These are phyloP conservation scores for Chiroxiphia lanceolata DNA, from an alignment of 2,797 vertebrate species.

Conservation along the genomic window DNA sequence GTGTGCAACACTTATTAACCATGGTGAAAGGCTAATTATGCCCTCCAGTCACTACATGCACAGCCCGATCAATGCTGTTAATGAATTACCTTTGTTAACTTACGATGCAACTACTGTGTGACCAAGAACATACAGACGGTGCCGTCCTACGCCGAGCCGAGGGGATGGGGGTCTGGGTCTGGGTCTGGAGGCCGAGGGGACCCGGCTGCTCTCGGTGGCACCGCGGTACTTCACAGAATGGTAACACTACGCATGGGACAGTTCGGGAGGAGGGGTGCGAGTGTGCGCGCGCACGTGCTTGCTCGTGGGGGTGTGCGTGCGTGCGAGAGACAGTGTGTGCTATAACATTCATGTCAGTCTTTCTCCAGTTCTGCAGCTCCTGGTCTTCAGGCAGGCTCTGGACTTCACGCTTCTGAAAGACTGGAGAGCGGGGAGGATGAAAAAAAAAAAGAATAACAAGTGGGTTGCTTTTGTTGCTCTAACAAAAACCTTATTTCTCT, in stretches of 20 bases:
- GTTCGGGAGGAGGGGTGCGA: conserved; percentile 58
- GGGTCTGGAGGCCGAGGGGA: conserved; percentile 66
- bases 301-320: conserved; percentile 60
- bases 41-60: conserved; percentile 84
- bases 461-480: background rate
- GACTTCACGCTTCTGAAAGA: conserved; percentile 65
- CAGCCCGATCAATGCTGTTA: conserved; percentile 75
- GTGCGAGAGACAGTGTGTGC: conserved; percentile 74
- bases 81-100: conserved; percentile 79
- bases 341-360: conserved; percentile 79
- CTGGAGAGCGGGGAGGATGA: background rate
- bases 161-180: background rate
- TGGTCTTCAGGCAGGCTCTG: conserved; percentile 69
- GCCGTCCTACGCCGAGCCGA: conserved; percentile 49
- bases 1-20: conserved; percentile 76
- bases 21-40: conserved; percentile 74
- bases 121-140: conserved; percentile 73
- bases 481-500: too few relatives aligned
- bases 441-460: background rate
- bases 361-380: conserved; percentile 73
- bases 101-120: conserved; percentile 75
- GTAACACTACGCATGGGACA: conserved; percentile 74
- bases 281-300: conserved; percentile 45
- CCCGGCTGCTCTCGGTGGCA: conserved; percentile 76
- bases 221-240: conserved; percentile 78